Conservation (phyloP, 2,888 invertebrate genomes). For the Anodontia alba region DNA sequence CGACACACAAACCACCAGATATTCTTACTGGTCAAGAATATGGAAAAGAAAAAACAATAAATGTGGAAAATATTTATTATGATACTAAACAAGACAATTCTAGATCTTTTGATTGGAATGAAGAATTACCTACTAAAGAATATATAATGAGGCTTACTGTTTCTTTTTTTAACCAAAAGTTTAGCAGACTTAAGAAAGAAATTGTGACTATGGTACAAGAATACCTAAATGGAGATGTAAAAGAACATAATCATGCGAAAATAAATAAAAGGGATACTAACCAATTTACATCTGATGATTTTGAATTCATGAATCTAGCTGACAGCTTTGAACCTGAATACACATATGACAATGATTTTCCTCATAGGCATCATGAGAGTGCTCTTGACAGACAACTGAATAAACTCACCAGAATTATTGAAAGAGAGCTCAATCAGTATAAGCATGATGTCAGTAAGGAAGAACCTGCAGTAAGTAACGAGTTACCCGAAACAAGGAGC, state of each 20-base stretch:
- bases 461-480: conserved; percentile 28
- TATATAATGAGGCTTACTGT: not conserved
- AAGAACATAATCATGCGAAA: not conserved
- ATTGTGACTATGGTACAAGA: not conserved
- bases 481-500: conserved; percentile 29
- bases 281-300: not conserved
- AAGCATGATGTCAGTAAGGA: not conserved
- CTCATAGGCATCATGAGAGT: not conserved
- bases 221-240: not conserved
- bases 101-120: not conserved
- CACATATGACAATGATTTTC: conserved; percentile 2
- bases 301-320: not conserved
- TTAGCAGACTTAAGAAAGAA: not conserved
- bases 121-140: not conserved
- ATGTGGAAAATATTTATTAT: not conserved
- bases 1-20: not conserved
- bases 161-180: not conserved
- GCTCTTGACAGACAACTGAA: conserved; percentile 14
- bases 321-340: not conserved
- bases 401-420: not conserved
- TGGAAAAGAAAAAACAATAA: not conserved
- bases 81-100: too few relatives aligned
- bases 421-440: not conserved
- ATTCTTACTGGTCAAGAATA: not conserved
- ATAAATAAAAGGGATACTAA: not conserved